phyloP scores from a whole-genome alignment of 2,888 invertebrate species.

The Tiliacea citrago region DNA sequence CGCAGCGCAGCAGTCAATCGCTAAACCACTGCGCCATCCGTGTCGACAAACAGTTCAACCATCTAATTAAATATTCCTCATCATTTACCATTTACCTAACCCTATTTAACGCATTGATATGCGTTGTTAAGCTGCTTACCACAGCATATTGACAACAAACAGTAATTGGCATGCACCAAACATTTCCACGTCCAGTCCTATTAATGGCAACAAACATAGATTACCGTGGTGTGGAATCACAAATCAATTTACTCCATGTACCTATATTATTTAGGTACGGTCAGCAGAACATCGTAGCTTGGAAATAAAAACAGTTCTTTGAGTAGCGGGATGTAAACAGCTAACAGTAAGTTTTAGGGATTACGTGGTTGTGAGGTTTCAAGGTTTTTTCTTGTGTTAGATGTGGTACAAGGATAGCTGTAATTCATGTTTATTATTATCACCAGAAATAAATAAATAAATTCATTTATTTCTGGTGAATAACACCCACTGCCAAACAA shows the following conservation, averaged over 20 bases:
- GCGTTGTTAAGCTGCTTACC: background rate
- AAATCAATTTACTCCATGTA: conserved; percentile 45
- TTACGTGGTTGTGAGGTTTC: background rate
- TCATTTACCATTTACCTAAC: background rate
- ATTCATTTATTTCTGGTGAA: too few species aligned
- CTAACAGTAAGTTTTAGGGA: background rate
- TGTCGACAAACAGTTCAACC: background rate
- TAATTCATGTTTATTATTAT: too few species aligned
- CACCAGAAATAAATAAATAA: too few species aligned
- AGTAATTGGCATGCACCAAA: conserved; percentile 16
- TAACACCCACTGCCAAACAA: too few species aligned
- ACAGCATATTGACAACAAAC: background rate
- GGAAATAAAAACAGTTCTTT: background rate
- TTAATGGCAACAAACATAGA: conserved; percentile 36
- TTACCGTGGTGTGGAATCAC: conserved; percentile 34
- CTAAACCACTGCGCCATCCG: too few species aligned
- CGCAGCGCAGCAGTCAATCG: too few species aligned
- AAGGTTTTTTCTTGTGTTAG: too few species aligned
- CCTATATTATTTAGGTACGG: conserved; percentile 36
- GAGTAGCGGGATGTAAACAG: background rate
- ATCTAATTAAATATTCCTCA: background rate
- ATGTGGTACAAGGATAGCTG: too few species aligned
- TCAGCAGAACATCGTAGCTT: background rate
- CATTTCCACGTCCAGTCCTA: conserved; percentile 1
- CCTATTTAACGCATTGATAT: background rate